Evolutionary conservation across 2,113 vertebrate species (phyloP), one percentile per base, ranked within the genome.

Genomic region (Myiagra hebetior): DNA sequence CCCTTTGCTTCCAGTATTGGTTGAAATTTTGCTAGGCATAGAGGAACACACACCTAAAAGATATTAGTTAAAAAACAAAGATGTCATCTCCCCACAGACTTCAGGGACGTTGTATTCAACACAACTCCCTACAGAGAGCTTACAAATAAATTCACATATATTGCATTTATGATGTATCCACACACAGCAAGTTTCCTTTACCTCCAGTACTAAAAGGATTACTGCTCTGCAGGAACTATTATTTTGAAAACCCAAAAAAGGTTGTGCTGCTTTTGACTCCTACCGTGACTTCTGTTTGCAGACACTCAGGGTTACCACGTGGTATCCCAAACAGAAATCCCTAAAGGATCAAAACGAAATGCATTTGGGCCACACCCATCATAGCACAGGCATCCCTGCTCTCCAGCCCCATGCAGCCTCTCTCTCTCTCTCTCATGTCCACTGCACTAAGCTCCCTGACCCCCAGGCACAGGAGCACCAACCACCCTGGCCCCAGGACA

Each of bases 231-330:
- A 35, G 23, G 46, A 91, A 87, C 67, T 64, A 70, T 15, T 15
- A 46, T 31, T 87, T 33, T 46, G 16, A 86, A 91, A 70, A 47
- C 6, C 23, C 52, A 24, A 46, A 47, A 57, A 65, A n/a, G 12
- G 8, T 4, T 21, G 16, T 69, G 28, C 12, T 84, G 17, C 18
- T 80, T 73, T 33, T 39, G 19, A 60, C 22, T 79, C 62, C 11
- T 44, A 39, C 27, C 24, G 22, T 0, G 0, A 31, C 17, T 62
- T 70, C n/a, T 31, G 17, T 50, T 53, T 50, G 20, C 39, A 55
- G 33, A 52, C 4, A n/a, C 14, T n/a, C 50, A 23, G 24, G 4
- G 19, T 56, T 64, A 44, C 28, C 0, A 0, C 9, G 16, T 1
- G 5, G 26, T 17, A 74, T 42, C 30, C 33, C 26, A n/a, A 83